Evolutionary conservation across 2,797 vertebrate species (phyloP).

Genomic region (Australoheros facetus): DNA sequence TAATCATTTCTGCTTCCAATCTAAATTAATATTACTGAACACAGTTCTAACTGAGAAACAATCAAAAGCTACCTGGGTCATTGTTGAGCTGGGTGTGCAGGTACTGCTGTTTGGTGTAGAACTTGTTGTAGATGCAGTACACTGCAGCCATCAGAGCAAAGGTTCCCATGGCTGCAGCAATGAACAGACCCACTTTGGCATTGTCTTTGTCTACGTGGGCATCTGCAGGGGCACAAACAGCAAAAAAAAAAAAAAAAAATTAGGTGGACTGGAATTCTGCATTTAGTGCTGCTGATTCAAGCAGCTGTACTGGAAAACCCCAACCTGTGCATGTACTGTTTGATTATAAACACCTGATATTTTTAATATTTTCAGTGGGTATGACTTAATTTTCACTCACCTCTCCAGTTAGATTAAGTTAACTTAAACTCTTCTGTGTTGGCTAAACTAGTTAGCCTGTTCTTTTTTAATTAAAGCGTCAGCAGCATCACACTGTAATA

Average conservation of each 20-base stretch:
- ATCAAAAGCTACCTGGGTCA: slow-evolving; percentile 56
- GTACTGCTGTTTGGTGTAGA: slow-evolving; percentile 81
- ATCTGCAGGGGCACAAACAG: slow-evolving; percentile 52
- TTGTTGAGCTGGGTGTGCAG: slow-evolving; percentile 75
- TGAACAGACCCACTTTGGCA: slow-evolving; percentile 76
- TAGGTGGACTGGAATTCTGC: rapidly evolving
- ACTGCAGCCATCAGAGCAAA: slow-evolving; percentile 79
- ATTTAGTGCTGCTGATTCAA: not conserved
- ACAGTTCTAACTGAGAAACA: not conserved
- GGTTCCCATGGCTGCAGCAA: slow-evolving; percentile 78
- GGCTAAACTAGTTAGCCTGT: not conserved
- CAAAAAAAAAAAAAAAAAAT: not conserved
- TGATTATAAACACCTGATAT: not conserved
- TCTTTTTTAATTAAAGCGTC: not conserved
- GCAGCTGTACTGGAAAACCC: not conserved
- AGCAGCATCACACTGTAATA: not conserved
- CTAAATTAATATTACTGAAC: not conserved
- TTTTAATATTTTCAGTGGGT: not conserved
- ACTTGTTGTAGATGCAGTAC: slow-evolving; percentile 84
- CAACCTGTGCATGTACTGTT: not conserved
- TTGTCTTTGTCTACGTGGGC: slow-evolving; percentile 53
- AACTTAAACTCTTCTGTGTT: not conserved
- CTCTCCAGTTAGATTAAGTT: not conserved
- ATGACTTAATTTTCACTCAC: not conserved
- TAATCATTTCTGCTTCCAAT: not conserved